Base-by-base conservation (phyloP, 2,888 invertebrate species). In the Celastrina argiolus region DNA sequence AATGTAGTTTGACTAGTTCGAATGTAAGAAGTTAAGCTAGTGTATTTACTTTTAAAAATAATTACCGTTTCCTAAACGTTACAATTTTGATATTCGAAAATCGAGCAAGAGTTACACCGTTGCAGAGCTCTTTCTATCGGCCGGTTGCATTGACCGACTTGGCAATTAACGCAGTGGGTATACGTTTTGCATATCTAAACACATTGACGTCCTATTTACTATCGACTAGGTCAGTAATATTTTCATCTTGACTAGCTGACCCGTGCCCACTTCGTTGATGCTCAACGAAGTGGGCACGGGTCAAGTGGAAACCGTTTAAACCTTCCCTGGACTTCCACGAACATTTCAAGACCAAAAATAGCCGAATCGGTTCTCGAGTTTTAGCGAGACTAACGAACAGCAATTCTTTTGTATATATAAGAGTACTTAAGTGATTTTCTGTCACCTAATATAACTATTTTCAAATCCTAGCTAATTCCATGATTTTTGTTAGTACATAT, bases 101-200 rank as follows among this genome's bases (percentile, higher is more conserved):
- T 22, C 12, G 22, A 12, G 22, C 51, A 51, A 45, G 16, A 59
- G n/a, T n/a, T n/a, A n/a, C n/a, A 59, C 59, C 34, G 59, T 36
- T 59, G 59, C 63, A 59, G 69, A 69, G 75, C 73, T 76, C 74
- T 74, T 76, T 75, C 74, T 72, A 72, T 69, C 72, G 71, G 75
- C 71, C 74, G 74, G 74, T 79, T 77, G 77, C 79, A 78, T 76
- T 78, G 79, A 77, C 78, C 80, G 76, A 81, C 74, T 81, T 79
- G 75, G 80, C 79, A 83, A 82, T 84, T 83, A 83, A 80, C 78
- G 80, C 81, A 74, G 75, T 72, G 69, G 75, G 77, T 83, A 81
- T 82, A 79, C 77, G 80, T 80, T 82, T 81, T 80, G 80, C 81
- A 79, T 81, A 79, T 79, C 75, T 78, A 78, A 78, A 77, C 77